Conservation (phyloP, 2,888 invertebrate species). For the Xiphydria camelus region DNA sequence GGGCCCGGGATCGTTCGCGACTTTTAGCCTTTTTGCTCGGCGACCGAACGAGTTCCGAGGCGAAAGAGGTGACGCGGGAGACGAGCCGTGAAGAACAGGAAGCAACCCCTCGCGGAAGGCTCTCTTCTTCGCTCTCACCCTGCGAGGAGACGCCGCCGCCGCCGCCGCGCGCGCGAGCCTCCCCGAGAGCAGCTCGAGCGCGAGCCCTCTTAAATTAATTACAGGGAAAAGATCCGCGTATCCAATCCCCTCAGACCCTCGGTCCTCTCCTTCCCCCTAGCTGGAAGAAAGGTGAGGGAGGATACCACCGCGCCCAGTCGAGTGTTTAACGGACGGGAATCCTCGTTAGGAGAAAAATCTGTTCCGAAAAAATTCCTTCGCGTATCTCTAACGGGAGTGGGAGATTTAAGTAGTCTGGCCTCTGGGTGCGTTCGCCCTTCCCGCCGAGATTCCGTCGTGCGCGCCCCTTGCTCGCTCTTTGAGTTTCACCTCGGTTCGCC, state of each 20-base stretch:
- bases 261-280: constrained; percentile 11
- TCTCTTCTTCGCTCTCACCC: too few species aligned
- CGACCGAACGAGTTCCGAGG: not conserved
- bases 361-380: constrained; percentile 34
- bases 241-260: constrained; percentile 33
- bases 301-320: constrained; percentile 22
- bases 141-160: constrained; percentile 9
- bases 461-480: too few species aligned
- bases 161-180: constrained; percentile 10
- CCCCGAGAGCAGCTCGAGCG: constrained; percentile 35
- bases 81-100: not conserved
- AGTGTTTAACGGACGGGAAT: constrained; percentile 42
- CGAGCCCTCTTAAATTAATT: constrained; percentile 56
- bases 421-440: not conserved
- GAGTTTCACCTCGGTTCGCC: too few species aligned
- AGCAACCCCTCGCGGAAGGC: too few species aligned
- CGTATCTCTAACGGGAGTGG: constrained; percentile 26
- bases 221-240: constrained; percentile 53
- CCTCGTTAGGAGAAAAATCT: constrained; percentile 42
- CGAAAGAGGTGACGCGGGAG: too few species aligned
- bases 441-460: too few species aligned
- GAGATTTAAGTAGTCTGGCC: constrained; percentile 33
- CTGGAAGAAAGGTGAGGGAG: constrained; percentile 15
- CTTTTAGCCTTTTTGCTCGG: too few species aligned
- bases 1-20: too few species aligned